Conservation (phyloP, 2,113 vertebrate species). For the Percopsis transmontana region DNA sequence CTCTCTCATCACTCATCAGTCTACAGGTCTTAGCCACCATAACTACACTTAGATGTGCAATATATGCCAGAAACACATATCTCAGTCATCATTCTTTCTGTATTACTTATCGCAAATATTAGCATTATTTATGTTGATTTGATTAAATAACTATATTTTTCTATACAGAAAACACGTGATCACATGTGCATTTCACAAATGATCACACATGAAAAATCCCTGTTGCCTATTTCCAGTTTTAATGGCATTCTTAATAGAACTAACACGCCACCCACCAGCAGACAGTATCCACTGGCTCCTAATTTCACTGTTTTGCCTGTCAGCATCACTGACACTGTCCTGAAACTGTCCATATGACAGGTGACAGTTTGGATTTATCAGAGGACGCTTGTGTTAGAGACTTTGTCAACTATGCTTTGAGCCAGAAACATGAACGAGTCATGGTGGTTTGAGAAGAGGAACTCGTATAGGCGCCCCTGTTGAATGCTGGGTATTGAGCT, state of each 20-base stretch:
- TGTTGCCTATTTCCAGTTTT: neutral
- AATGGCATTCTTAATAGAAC: neutral
- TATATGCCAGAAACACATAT: no score
- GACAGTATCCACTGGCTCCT: conserved; percentile 12
- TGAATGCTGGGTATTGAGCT: neutral
- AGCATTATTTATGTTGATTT: neutral
- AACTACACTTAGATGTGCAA: no score
- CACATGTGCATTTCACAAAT: neutral
- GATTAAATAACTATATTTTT: neutral
- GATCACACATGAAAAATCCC: neutral
- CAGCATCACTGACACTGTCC: conserved; percentile 45
- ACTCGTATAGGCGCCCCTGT: neutral
- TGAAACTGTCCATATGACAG: conserved; percentile 66
- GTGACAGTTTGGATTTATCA: conserved; percentile 69
- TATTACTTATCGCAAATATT: no score
- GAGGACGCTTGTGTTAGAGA: conserved; percentile 40
- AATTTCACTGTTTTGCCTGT: conserved; percentile 55
- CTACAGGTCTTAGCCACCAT: no score
- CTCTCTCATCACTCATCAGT: no score
- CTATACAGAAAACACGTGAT: neutral
- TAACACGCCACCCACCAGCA: conserved; percentile 4
- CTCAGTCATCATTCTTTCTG: no score
- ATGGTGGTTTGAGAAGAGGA: conserved; percentile 20
- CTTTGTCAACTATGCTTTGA: conserved; percentile 41
- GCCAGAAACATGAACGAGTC: conserved; percentile 27